phyloP scores from a whole-genome alignment of 2,113 vertebrate genomes.

The Ictalurus punctatus region DNA sequence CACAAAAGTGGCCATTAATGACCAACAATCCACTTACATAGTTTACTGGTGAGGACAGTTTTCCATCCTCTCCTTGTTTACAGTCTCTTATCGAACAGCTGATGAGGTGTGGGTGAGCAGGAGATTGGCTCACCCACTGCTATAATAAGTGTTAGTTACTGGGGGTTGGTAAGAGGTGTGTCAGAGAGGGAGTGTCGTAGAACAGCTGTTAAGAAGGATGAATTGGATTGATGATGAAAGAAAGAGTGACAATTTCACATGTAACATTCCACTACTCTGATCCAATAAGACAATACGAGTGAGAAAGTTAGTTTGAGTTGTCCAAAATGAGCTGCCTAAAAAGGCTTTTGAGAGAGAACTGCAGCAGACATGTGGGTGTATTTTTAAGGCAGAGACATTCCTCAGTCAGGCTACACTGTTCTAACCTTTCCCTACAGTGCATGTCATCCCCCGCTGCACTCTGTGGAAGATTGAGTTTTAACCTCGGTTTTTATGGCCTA shows the following conservation, averaged over 20 bases:
- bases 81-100: background rate
- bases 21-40: background rate
- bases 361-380: slow-evolving; percentile 1
- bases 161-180: slow-evolving; percentile 31
- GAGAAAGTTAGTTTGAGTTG: background rate
- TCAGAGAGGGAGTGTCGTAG: slow-evolving; percentile 1
- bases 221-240: background rate
- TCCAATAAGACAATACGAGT: background rate
- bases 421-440: slow-evolving; percentile 33
- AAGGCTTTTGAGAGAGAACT: background rate
- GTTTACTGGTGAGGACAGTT: background rate
- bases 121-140: background rate
- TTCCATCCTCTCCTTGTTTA: background rate
- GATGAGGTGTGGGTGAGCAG: slow-evolving; percentile 8
- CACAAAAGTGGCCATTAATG: background rate
- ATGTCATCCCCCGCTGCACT: background rate
- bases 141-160: slow-evolving; percentile 17
- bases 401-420: slow-evolving; percentile 19
- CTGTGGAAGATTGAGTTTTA: slow-evolving; percentile 24
- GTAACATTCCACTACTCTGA: background rate
- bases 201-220: background rate
- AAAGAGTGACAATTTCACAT: background rate
- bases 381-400: slow-evolving; percentile 45
- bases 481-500: slow-evolving; percentile 32
- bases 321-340: background rate